Percentiles rank a stretch among this genome's conserved stretches.
phyloP scores from a whole-genome alignment of 2,113 vertebrate genomes.

The Lutjanus erythropterus region DNA sequence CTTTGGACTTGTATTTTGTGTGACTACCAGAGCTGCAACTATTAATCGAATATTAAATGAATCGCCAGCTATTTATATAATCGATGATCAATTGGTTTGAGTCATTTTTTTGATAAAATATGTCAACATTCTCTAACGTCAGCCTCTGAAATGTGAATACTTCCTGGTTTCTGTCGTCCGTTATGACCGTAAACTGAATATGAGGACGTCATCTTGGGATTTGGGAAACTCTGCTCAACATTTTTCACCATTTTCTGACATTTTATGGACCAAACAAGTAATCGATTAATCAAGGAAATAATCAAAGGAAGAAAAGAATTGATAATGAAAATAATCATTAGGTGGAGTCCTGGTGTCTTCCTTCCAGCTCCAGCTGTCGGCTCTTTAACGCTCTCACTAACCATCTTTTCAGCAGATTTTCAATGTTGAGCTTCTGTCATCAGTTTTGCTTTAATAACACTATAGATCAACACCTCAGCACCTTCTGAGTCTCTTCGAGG shows the following conservation, averaged over 20 bases:
- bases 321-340: background rate
- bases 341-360: background rate
- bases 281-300: background rate
- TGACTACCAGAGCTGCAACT: too few relatives aligned
- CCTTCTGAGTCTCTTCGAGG: background rate
- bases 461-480: background rate
- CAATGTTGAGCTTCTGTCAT: background rate
- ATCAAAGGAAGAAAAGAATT: too few relatives aligned
- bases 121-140: too few relatives aligned
- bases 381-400: background rate
- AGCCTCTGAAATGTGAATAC: too few relatives aligned
- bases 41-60: too few relatives aligned
- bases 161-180: background rate
- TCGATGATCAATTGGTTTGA: too few relatives aligned
- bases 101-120: too few relatives aligned
- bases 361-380: background rate
- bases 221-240: too few relatives aligned
- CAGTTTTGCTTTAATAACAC: background rate
- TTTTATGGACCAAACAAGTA: background rate
- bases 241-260: background rate
- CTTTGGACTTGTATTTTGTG: too few relatives aligned
- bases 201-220: too few relatives aligned
- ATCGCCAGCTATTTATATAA: too few relatives aligned
- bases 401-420: background rate
- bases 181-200: background rate